Conservation (phyloP, 2,888 invertebrate species). For the Tholera decimalis region DNA sequence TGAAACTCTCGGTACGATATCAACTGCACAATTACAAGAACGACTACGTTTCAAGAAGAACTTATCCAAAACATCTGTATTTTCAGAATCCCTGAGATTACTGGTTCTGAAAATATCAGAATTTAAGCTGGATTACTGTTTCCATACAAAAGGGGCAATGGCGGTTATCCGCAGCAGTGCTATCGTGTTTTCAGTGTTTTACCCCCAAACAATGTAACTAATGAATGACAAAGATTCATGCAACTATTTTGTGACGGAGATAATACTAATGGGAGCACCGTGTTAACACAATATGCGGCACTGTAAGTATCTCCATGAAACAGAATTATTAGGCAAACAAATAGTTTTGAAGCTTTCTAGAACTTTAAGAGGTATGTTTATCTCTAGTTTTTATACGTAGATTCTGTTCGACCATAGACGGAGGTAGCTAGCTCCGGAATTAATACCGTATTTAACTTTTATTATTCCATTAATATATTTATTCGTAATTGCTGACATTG, state of each 20-base stretch:
- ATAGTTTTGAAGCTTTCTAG: neutral
- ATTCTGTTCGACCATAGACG: no score
- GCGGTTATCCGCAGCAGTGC: conserved; percentile 3
- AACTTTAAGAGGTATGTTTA: no score
- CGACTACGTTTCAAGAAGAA: neutral
- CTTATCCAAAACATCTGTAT: neutral
- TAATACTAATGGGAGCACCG: conserved; percentile 13
- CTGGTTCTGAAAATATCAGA: neutral
- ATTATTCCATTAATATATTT: no score
- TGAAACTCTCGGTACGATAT: no score
- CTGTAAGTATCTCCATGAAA: neutral
- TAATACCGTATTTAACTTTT: no score
- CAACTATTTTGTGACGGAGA: conserved; percentile 21
- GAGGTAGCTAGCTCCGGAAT: no score
- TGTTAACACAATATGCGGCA: neutral
- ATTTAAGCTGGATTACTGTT: conserved; percentile 1
- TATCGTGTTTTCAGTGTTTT: conserved; percentile 35
- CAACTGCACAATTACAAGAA: neutral
- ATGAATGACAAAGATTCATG: conserved; percentile 40
- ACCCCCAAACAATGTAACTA: conserved; percentile 29
- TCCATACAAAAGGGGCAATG: neutral
- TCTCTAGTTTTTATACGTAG: no score
- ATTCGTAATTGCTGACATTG: no score
- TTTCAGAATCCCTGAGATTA: neutral
- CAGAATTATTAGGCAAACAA: neutral